phyloP scores from a whole-genome alignment of 2,113 vertebrate species.

The Murina feae region DNA sequence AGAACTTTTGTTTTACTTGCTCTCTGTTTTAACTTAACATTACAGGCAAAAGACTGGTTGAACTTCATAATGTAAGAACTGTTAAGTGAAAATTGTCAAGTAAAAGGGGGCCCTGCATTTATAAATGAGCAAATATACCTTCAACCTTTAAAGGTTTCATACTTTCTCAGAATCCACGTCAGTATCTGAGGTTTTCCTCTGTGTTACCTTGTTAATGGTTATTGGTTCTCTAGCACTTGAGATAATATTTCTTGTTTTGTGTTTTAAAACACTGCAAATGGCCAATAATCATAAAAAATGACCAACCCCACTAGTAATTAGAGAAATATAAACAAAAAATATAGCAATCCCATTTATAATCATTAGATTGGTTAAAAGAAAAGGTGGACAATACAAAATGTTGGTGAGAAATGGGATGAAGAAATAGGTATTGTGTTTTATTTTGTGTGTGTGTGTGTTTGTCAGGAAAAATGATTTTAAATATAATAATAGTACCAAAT shows the following conservation, averaged over 20 bases:
- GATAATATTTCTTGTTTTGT: conserved; percentile 68
- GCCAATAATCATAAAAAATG: background rate
- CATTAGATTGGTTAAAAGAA: background rate
- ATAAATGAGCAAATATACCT: conserved; percentile 8
- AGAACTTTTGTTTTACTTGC: conserved; percentile 37
- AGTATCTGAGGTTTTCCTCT: conserved; percentile 34
- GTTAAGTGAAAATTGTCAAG: conserved; percentile 35
- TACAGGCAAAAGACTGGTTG: conserved; percentile 25
- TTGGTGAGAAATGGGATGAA: background rate
- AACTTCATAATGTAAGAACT: conserved; percentile 41
- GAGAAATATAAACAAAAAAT: background rate
- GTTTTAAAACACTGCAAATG: background rate
- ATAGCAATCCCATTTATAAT: background rate
- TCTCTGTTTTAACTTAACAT: conserved; percentile 42
- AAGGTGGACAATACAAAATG: background rate
- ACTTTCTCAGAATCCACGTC: conserved; percentile 28
- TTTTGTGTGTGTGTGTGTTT: no score
- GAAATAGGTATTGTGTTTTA: background rate
- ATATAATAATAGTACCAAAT: no score
- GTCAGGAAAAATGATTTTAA: no score
- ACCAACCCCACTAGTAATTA: background rate
- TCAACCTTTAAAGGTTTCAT: conserved; percentile 31
- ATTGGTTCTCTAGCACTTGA: conserved; percentile 63
- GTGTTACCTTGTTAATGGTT: conserved; percentile 60
- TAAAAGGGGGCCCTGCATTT: conserved; percentile 19